A percentile compares a stretch with the other conserved stretches of the same genome.
Evolutionary conservation across 2,113 vertebrate genomes (phyloP).

Genomic region (Scortum barcoo): DNA sequence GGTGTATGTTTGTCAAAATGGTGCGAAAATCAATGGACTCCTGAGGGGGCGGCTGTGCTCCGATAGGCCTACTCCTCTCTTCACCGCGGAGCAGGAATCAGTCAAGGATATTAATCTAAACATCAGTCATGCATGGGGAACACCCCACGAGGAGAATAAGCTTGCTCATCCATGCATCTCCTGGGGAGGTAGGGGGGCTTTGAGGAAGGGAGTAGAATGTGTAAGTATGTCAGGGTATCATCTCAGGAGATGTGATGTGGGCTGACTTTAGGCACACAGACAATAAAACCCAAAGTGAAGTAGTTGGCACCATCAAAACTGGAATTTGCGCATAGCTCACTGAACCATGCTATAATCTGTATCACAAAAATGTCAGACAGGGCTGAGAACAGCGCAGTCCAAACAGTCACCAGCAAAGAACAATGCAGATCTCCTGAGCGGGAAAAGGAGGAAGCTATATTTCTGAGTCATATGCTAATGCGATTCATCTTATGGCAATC

Average conservation of each 20-base stretch:
- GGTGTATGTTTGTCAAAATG: conserved; percentile 64
- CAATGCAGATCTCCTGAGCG: conserved; percentile 13
- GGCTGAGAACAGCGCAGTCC: conserved; percentile 54
- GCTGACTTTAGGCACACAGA: conserved; percentile 64
- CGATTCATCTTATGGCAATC: conserved; percentile 51
- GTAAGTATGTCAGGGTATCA: conserved; percentile 65
- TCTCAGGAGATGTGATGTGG: conserved; percentile 65
- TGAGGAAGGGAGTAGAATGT: conserved; percentile 49
- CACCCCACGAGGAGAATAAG: conserved; percentile 81
- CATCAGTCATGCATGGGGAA: conserved; percentile 83
- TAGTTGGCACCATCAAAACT: conserved; percentile 59
- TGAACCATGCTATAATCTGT: conserved; percentile 56
- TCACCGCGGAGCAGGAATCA: conserved; percentile 70
- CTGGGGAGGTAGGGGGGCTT: conserved; percentile 58
- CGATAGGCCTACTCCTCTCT: conserved; percentile 58
- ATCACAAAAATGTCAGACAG: conserved; percentile 38
- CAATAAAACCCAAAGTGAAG: conserved; percentile 60
- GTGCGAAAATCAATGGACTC: conserved; percentile 74
- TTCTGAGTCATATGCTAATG: conserved; percentile 54
- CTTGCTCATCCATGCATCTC: conserved; percentile 79
- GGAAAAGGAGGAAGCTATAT: conserved; percentile 23
- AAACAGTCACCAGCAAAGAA: conserved; percentile 52
- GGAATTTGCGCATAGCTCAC: conserved; percentile 44
- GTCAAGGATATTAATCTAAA: conserved; percentile 81
- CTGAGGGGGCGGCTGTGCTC: conserved; percentile 59